Conservation (phyloP, 2,113 vertebrate genomes). For the Xiphophorus couchianus region DNA sequence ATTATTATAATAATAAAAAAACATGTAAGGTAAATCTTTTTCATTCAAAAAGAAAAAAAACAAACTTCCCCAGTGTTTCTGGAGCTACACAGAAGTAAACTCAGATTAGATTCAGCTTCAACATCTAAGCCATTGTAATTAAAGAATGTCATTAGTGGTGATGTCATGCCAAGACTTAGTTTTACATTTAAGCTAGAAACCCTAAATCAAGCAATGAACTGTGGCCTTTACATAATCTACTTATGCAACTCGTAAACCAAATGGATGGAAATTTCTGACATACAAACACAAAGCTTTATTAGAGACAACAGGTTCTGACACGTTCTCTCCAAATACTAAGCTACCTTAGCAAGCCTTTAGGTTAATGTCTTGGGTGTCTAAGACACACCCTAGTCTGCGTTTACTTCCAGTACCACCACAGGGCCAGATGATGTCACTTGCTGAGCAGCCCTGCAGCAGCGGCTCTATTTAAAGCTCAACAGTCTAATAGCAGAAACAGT, state of each 20-base stretch:
- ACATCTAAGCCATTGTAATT: slow-evolving; percentile 49
- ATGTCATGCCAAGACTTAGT: slow-evolving; percentile 28
- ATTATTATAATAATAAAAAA: neutral
- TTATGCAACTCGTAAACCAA: slow-evolving; percentile 18
- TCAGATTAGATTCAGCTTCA: slow-evolving; percentile 39
- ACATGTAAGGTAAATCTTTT: neutral
- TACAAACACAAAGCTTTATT: slow-evolving; percentile 25
- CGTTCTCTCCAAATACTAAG: slow-evolving; percentile 8
- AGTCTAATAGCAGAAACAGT: slow-evolving; percentile 28
- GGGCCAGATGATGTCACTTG: slow-evolving; percentile 57
- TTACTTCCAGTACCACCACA: slow-evolving; percentile 36
- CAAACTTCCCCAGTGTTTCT: slow-evolving; percentile 1
- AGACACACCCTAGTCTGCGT: slow-evolving; percentile 46
- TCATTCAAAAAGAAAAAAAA: neutral
- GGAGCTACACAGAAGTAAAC: slow-evolving; percentile 17
- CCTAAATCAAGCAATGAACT: slow-evolving; percentile 23
- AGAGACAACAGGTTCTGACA: slow-evolving; percentile 32
- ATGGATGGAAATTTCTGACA: slow-evolving; percentile 13
- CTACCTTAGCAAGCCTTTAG: slow-evolving; percentile 8
- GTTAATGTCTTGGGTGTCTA: neutral
- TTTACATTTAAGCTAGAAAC: slow-evolving; percentile 31
- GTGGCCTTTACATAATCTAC: slow-evolving; percentile 43
- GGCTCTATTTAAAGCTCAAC: slow-evolving; percentile 51
- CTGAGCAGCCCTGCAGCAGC: neutral
- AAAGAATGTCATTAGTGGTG: slow-evolving; percentile 46